Evolutionary conservation across 2,888 invertebrate genomes (phyloP), one percentile per base, ranked within the genome.

Genomic region (Biston betularia): DNA sequence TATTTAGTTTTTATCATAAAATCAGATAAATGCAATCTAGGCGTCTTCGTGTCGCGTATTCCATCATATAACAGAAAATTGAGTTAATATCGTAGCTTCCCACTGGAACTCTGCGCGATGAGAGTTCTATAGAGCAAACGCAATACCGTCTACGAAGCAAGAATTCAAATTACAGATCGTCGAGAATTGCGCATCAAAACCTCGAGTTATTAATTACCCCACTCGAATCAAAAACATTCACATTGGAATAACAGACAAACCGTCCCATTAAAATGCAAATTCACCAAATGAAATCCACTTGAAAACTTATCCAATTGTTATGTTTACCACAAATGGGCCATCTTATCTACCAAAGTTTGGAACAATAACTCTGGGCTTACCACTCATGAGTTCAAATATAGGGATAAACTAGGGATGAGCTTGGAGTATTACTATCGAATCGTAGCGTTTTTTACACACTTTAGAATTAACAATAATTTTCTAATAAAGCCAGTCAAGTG

Each of bases 221-320:
- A 15, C n/a, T 33, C 33, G n/a, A 49, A 49, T 42, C n/a, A 40
- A 40, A 52, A 58, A 49, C 58, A 49, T 9, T 33, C 58, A n/a
- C 49, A 49, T 49, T 12, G 49, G 49, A 38, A 56, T 56, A 45
- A 48, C 58, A 49, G 58, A 58, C 12, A 40, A 49, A 49, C 15
- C 34, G 33, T 12, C 24, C 48, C 34, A 62, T 66, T 66, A 38
- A 48, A 66, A 66, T 66, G 57, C 56, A 49, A 58, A 58, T 58
- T 48, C 40, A 6, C 6, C 35, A 44, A 62, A 56, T 62, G 62
- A 49, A 56, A 62, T 45, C 66, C 66, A 57, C 62, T 66, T 62
- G 56, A 66, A 56, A 66, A 66, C 57, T 66, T 61, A 33, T 15
- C 34, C 62, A 62, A 62, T 66, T 66, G 66, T 58, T 49, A 65